Evolutionary conservation across 1,140 invertebrate genomes (phyloP), one percentile per base, ranked within the genome.

Genomic region (Drosophila erecta): DNA sequence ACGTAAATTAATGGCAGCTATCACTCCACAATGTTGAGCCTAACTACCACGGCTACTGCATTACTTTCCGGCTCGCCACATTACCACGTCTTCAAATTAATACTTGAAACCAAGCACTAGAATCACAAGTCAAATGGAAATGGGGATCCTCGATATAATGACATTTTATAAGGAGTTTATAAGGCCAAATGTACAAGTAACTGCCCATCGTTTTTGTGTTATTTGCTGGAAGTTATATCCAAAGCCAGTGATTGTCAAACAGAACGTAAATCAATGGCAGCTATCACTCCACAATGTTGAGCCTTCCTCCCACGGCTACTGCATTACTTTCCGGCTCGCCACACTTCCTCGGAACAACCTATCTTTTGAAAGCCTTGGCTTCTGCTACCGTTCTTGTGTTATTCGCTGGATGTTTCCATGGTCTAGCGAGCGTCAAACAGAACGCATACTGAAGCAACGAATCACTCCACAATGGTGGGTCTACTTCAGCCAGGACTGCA

Each of bases 401-500:
- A 81, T 90, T 90, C 55, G 56, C 70, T 74, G 62, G 56, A 76
- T 53, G 64, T 24, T 14, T 12, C 0, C n/a, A 12, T 49, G 62
- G 24, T 64, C 71, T 60, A 89, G 85, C 38, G 80, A 90, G 81
- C 78, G 90, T 91, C 90, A 79, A 90, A 87, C 66, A 89, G 86
- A 91, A 91, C 90, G 83, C 43, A 91, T 10, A 91, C 7, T 53
- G 64, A 85, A 33, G 53, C 75, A 64, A 53, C 61, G 55, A 51
- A 33, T 47, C 59, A 72, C 74, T 89, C 71, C 75, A 85, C 30
- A 75, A 43, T 90, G 78, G 62, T 60, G 38, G 30, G 81, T 71
- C 76, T 43, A 60, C 7, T 5, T 17, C 27, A 35, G 30, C 50
- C 46, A 65, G 47, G 54, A 49, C 57, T 56, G 17, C 41, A 37